These are phyloP conservation scores for Spodoptera picta DNA, from an alignment of 2,888 invertebrate genomes.

Conservation along the genomic window DNA sequence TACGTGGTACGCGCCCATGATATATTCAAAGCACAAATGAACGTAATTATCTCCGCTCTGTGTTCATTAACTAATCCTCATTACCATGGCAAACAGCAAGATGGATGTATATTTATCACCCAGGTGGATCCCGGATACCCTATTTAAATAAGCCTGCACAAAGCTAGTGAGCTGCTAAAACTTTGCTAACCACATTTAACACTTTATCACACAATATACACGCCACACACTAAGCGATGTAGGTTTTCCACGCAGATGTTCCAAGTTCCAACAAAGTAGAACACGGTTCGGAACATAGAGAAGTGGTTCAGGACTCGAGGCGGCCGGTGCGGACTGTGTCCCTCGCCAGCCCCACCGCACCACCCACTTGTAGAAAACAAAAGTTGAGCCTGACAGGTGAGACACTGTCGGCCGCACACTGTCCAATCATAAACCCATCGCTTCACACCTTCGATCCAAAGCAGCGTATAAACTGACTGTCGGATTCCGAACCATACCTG, in stretches of 20 bases:
- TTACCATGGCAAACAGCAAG: conserved; percentile 57
- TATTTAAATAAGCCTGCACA: conserved; percentile 51
- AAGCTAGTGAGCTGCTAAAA: conserved; percentile 40
- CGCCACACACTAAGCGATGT: conserved; percentile 78
- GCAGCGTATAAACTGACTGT: conserved; percentile 60
- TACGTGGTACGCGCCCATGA: conserved; percentile 31
- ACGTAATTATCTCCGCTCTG: conserved; percentile 54
- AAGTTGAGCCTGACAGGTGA: conserved; percentile 91
- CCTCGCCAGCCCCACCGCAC: conserved; percentile 90
- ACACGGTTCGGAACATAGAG: conserved; percentile 72
- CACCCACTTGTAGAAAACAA: conserved; percentile 90
- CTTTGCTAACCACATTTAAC: conserved; percentile 52
- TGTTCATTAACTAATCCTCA: conserved; percentile 59
- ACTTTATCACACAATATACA: conserved; percentile 58
- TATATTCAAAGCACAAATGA: conserved; percentile 54
- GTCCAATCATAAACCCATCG: conserved; percentile 52
- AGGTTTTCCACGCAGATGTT: conserved; percentile 84
- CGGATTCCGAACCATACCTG: conserved; percentile 57
- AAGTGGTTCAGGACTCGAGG: conserved; percentile 66
- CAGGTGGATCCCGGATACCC: conserved; percentile 44
- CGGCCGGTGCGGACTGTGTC: conserved; percentile 88
- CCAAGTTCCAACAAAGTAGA: conserved; percentile 78
- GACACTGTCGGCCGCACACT: conserved; percentile 69
- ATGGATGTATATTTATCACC: conserved; percentile 41
- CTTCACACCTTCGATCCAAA: conserved; percentile 61